Evolutionary conservation across 2,888 invertebrate genomes (phyloP), one percentile per base, ranked within the genome.

Genomic region (Trimorus sp.): DNA sequence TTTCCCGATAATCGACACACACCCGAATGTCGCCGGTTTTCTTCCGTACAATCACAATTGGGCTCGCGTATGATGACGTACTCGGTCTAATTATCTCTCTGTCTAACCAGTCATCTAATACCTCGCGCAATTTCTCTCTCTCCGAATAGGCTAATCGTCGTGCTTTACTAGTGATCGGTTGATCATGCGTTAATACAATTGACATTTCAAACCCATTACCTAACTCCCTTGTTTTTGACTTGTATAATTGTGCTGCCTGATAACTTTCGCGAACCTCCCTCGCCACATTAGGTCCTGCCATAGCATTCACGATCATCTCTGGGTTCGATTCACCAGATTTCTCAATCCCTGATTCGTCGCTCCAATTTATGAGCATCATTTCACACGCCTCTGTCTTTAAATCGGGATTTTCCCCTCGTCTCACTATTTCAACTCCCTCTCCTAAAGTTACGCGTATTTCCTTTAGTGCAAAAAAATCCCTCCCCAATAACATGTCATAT

Each of bases 1-100:
- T 68, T 49, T 77, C 78, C 7, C 88, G 65, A 65, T 83, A 88
- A 82, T 88, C 87, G 1, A 87, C 79, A 78, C 87, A 88, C 7
- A 56, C 56, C 6, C 56, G 56, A 56, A 56, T 26, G 5, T 56
- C 36, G 14, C 56, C 56, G 36, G 7, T 56, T n/a, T 56, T 56
- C 14, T 56, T 56, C 11, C 56, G 56, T 5, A 56, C 56, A 5
- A 56, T 14, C 7, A 56, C 56, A 26, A 56, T 56, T 5, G 56
- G 26, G n/a, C 56, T 56, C 26, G 56, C 56, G 16, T 56, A 56
- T 37, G 56, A 37, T 37, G 56, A 56, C 56, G 56, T 36, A 26
- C 56, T 56, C 26, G 56, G 56, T 5, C 56, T 9, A 37, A 58
- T 38, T 1, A 58, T 11, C 7, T 37, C 56, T 3, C 37, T 58